Evolutionary conservation across 1,140 invertebrate species (phyloP), one percentile per base, ranked within the genome.

Genomic region (Centruroides sculpturatus): DNA sequence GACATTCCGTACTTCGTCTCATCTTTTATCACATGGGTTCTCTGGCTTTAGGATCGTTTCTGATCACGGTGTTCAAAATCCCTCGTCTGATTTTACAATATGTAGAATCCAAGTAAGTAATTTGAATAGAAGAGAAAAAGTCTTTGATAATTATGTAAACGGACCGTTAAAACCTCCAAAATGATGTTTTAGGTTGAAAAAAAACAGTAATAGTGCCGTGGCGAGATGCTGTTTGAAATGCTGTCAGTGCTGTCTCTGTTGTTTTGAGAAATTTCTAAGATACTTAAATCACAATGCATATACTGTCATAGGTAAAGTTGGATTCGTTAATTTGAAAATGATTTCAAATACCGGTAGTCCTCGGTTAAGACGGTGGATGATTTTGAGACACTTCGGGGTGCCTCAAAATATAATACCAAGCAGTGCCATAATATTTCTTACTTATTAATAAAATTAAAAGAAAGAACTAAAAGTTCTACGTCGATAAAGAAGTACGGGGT

Each of bases 281-380:
- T 88, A 80, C 70, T 73, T 89, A 35, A 84, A 80, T 52, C 75
- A 83, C 69, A 88, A 89, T 75, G 85, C 86, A 8, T 90, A 86
- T 68, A 85, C 88, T 61, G 84, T 87, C 79, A 82, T 83, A 70
- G 82, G 81, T 82, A 73, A 73, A 63, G 65, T 23, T 23, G 23
- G 2, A 23, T 23, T 23, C 23, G 2, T 23, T 23, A 23, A 23
- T 2, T 23, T 2, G 23, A 23, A 23, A 23, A 23, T 23, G 23
- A 23, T 23, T 23, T 2, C 23, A 23, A 23, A 23, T 23, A 23
- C 23, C 23, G 23, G 23, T 23, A 23, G 23, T 23, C 23, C 23
- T 23, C 23, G 23, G 23, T 23, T 23, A 23, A 23, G 23, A 23
- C 2, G 23, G 2, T 2, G 23, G 23, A 23, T 23, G 2, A 23